These are phyloP conservation scores for Maconellicoccus hirsutus DNA, from an alignment of 1,140 invertebrate species.

Conservation along the genomic window DNA sequence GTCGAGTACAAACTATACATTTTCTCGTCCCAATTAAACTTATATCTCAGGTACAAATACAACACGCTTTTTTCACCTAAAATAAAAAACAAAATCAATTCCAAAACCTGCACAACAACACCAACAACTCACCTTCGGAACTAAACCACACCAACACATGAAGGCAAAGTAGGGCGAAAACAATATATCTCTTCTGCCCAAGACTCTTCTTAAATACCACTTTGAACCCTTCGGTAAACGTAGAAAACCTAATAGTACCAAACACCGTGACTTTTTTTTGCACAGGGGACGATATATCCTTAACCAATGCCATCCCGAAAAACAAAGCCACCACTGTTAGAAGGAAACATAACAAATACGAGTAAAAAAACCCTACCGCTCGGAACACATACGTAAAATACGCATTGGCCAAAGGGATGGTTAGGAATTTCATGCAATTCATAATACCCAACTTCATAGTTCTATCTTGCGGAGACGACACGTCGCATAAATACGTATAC, in stretches of 20 bases:
- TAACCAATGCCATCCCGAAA: background rate
- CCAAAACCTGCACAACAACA: background rate
- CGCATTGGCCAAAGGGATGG: background rate
- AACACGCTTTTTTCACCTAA: slow-evolving; percentile 2
- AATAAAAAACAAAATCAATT: background rate
- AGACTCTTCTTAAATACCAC: background rate
- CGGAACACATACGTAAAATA: background rate
- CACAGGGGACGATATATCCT: background rate
- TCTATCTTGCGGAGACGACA: background rate
- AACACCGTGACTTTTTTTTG: background rate
- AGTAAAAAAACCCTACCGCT: background rate
- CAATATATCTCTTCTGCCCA: background rate
- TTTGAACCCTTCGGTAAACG: background rate
- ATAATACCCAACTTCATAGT: background rate
- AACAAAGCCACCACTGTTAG: background rate
- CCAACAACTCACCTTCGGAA: background rate
- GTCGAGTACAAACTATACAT: background rate
- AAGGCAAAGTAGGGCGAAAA: background rate
- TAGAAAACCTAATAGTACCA: background rate
- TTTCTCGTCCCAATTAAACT: background rate
- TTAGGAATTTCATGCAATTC: background rate
- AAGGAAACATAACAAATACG: background rate
- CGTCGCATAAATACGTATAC: background rate
- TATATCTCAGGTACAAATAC: slow-evolving; percentile 7
- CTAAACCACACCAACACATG: background rate